A percentile compares a stretch with the other conserved stretches of the same genome.
These are phyloP conservation scores for Xestoiulus laeticollis DNA, from an alignment of 2,888 invertebrate genomes.

Conservation along the genomic window DNA sequence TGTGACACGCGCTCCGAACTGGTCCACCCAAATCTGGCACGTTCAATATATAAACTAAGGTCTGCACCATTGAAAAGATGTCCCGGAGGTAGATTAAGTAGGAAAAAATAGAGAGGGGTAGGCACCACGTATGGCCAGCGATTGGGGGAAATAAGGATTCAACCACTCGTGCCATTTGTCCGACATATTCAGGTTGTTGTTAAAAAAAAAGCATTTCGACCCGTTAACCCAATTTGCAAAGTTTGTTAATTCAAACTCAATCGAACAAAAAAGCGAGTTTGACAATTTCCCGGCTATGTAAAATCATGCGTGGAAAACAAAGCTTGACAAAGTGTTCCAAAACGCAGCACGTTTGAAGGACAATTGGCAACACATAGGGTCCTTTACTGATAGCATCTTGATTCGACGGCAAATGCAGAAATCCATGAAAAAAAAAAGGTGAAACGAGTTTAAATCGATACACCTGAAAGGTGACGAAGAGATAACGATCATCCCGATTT, in stretches of 20 bases:
- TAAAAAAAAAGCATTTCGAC: constrained; percentile 46
- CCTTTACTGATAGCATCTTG: not conserved
- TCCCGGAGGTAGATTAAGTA: constrained; percentile 4
- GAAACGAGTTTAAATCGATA: constrained; percentile 32
- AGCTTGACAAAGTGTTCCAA: not conserved
- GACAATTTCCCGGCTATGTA: not conserved
- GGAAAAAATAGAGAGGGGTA: constrained; percentile 38
- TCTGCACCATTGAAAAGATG: not conserved
- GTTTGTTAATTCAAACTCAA: constrained; percentile 12
- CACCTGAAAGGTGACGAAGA: not conserved
- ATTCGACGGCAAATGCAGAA: not conserved
- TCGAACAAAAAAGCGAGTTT: not conserved
- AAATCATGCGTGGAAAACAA: not conserved
- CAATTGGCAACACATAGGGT: not conserved
- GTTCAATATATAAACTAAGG: constrained; percentile 40
- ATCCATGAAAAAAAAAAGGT: not conserved
- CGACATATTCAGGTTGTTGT: not conserved
- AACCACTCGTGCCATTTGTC: constrained; percentile 39
- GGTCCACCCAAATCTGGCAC: constrained; percentile 41
- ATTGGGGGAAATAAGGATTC: constrained; percentile 43
- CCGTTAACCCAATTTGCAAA: constrained; percentile 43
- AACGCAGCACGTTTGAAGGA: not conserved
- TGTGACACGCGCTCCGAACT: not conserved
- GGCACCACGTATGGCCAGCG: not conserved
- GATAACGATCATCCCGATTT: constrained; percentile 23